Evolutionary conservation across 2,888 invertebrate genomes (phyloP).

Genomic region (Dorcus hopei): DNA sequence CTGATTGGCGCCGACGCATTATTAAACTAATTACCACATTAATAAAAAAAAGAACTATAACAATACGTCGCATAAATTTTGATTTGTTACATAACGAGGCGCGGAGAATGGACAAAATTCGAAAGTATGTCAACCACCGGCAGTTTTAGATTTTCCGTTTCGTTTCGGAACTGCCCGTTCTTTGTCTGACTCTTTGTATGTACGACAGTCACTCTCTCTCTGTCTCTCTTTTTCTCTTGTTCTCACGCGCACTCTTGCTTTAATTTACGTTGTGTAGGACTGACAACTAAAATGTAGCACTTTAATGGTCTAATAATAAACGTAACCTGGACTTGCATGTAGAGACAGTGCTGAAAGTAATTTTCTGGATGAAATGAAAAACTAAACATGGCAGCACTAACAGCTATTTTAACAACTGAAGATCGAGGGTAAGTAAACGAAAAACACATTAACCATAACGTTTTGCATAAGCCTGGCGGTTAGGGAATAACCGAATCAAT

Average conservation of each 20-base stretch:
- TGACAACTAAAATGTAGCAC: too few relatives aligned
- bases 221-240: too few relatives aligned
- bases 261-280: too few relatives aligned
- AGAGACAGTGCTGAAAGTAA: too few relatives aligned
- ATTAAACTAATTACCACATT: not conserved
- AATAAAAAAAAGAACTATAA: not conserved
- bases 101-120: slow-evolving; percentile 21
- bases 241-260: too few relatives aligned
- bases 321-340: too few relatives aligned
- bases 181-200: too few relatives aligned
- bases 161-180: not conserved
- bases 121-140: slow-evolving; percentile 29
- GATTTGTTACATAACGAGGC: not conserved
- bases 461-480: too few relatives aligned
- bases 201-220: too few relatives aligned
- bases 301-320: too few relatives aligned
- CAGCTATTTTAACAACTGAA: slow-evolving; percentile 26
- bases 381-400: slow-evolving; percentile 25
- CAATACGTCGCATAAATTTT: not conserved
- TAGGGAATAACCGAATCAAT: too few relatives aligned
- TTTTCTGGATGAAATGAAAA: not conserved
- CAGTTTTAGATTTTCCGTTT: slow-evolving; percentile 1
- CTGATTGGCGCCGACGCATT: slow-evolving; percentile 15
- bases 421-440: slow-evolving; percentile 26
- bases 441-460: too few relatives aligned